These are phyloP conservation scores for Oegoconia quadripuncta DNA, from an alignment of 2,888 invertebrate species.

Conservation along the genomic window DNA sequence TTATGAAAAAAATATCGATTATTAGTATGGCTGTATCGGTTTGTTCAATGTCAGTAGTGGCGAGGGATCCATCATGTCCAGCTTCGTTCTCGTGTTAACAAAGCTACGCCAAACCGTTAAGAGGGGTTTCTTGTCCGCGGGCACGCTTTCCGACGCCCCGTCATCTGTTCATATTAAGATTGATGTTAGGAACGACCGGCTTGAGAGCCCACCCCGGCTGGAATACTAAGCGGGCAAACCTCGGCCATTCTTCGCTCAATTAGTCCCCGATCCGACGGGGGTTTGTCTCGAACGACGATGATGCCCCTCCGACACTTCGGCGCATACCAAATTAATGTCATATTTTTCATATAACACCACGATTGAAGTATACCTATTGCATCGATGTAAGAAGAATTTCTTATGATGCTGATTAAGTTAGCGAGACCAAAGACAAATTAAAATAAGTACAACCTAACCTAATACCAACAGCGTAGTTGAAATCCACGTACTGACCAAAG, in stretches of 20 bases:
- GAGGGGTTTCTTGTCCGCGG: conserved; percentile 70
- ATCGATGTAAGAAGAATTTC: no score
- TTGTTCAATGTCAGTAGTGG: conserved; percentile 4
- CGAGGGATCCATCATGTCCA: conserved; percentile 60
- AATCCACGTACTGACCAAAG: no score
- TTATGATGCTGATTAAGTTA: no score
- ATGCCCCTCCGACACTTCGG: conserved; percentile 50
- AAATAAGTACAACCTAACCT: no score
- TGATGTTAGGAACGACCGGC: conserved; percentile 63
- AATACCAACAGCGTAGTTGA: no score
- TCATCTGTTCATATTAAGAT: conserved; percentile 74
- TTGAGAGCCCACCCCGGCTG: conserved; percentile 45
- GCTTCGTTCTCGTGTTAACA: conserved; percentile 33
- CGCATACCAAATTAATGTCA: conserved; percentile 69
- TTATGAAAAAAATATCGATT: no score
- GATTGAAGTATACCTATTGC: conserved; percentile 51
- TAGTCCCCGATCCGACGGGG: conserved; percentile 57
- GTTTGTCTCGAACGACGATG: conserved; percentile 50
- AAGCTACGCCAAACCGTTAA: conserved; percentile 52
- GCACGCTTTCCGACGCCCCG: conserved; percentile 62
- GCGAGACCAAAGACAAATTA: no score
- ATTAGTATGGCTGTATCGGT: conserved; percentile 3
- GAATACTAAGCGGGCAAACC: conserved; percentile 67
- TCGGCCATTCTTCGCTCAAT: conserved; percentile 70
- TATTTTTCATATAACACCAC: conserved; percentile 65